phyloP scores from a whole-genome alignment of 2,888 invertebrate genomes.

The Clostera curtula region DNA sequence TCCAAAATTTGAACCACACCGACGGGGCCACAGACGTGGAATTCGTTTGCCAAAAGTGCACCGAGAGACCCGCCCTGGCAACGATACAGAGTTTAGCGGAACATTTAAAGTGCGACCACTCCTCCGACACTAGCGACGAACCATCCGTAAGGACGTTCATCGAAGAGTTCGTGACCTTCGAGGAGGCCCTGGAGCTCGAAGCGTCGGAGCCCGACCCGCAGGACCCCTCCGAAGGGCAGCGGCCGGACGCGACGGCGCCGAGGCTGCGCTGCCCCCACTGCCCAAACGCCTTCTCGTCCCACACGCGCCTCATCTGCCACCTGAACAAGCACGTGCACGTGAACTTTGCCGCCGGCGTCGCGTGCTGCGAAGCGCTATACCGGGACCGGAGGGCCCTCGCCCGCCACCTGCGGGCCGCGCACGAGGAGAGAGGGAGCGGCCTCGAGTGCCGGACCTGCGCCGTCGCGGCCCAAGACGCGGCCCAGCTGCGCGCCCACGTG shows the following conservation, averaged over 20 bases:
- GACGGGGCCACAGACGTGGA: constrained; percentile 28
- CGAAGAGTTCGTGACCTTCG: constrained; percentile 42
- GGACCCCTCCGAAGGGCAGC: constrained; percentile 9
- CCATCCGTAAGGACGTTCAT: constrained; percentile 32
- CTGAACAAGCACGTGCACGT: constrained; percentile 41
- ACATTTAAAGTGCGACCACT: constrained; percentile 35
- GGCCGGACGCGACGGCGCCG: constrained; percentile 11
- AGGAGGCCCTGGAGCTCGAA: constrained; percentile 34
- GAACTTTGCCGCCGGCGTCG: constrained; percentile 24
- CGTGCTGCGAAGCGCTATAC: constrained; percentile 35
- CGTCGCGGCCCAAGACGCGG: constrained; percentile 16
- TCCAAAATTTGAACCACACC: constrained; percentile 27
- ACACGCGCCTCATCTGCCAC: constrained; percentile 41
- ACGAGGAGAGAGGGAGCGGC: constrained; percentile 19
- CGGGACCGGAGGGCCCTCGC: constrained; percentile 30
- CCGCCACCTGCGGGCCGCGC: constrained; percentile 35
- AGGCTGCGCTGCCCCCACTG: constrained; percentile 45
- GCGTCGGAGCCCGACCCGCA: constrained; percentile 23
- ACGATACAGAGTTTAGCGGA: constrained; percentile 25
- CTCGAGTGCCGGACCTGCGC: constrained; percentile 37
- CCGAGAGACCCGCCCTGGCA: constrained; percentile 18
- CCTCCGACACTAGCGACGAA: constrained; percentile 8
- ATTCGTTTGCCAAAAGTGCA: constrained; percentile 48
- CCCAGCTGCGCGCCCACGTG: constrained; percentile 26
- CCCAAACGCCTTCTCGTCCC: constrained; percentile 38